Base-by-base conservation (phyloP, 1,140 invertebrate genomes). In the Monomorium pharaonis region DNA sequence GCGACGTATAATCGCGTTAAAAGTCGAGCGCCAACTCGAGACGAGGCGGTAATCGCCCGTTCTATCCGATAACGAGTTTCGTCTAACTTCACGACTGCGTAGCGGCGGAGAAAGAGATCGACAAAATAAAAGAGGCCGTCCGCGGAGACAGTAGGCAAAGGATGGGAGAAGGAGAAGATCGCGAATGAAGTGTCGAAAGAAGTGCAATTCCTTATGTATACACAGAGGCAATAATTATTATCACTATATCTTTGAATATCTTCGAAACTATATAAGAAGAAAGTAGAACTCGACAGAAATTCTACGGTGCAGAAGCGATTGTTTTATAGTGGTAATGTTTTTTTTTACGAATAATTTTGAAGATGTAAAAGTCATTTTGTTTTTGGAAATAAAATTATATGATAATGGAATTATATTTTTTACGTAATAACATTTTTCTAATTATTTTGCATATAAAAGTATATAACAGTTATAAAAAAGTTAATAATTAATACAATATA, bases 1-100 rank as follows among this genome's bases (percentile, higher is more conserved):
- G 88, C 74, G 74, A 89, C 78, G 88, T 89, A 89, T 89, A 89
- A 89, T 89, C 88, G 88, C 85, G 88, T 89, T 89, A 89, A 89
- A 89, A 89, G 88, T 89, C 88, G 77, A 84, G 88, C 88, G 84
- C 88, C 78, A 89, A 89, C 87, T 89, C 88, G 85, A 78, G 88
- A 89, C 87, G 88, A 84, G 85, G 72, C 88, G 88, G 88, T 89
- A 89, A 89, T 89, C 88, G 88, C 56, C 88, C 85, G 88, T 89
- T 89, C 88, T 89, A 89, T 89, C 85, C 88, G 88, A 89, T 89
- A 89, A 89, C 88, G 88, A 89, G 88, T 89, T 89, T 83, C 85
- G 88, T 84, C 88, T 86, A 89, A 89, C 88, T 89, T 89, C 27
- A 54, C 88, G 77, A 89, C 88, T 89, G 87, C 87, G 72, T 86